phyloP scores from a whole-genome alignment of 2,113 vertebrate genomes.

The Romanogobio albipinnatus region DNA sequence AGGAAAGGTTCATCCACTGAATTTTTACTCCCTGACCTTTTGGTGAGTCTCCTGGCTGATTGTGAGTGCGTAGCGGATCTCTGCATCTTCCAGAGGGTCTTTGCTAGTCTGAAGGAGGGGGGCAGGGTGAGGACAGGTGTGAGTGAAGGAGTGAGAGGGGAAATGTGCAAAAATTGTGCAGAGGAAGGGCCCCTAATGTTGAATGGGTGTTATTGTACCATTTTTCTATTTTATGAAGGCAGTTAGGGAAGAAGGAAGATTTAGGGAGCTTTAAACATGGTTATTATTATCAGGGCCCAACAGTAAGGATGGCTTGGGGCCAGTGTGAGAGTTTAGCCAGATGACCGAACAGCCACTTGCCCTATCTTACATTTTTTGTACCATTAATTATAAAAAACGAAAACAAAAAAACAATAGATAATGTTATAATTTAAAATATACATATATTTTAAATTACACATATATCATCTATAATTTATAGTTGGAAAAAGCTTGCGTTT shows the following conservation, averaged over 20 bases:
- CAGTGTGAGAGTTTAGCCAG: not conserved
- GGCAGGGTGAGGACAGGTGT: conserved; percentile 69
- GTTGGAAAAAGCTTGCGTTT: no score
- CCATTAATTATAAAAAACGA: no score
- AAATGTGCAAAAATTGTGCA: conserved; percentile 33
- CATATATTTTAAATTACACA: no score
- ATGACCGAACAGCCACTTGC: not conserved
- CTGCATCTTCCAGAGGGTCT: conserved; percentile 87
- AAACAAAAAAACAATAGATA: no score
- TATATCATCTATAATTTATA: no score
- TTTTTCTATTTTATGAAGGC: conserved; percentile 1
- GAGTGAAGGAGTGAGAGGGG: conserved; percentile 45
- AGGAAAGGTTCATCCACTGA: conserved; percentile 33
- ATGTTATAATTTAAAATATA: no score
- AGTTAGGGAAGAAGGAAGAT: not conserved
- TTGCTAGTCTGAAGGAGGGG: conserved; percentile 70
- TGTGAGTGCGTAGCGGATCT: conserved; percentile 88
- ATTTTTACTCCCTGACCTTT: conserved; percentile 82
- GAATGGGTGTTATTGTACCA: not conserved
- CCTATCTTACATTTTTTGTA: not conserved
- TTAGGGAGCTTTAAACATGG: not conserved
- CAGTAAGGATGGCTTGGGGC: not conserved
- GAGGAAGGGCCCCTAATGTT: conserved; percentile 26
- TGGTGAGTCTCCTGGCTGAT: conserved; percentile 90
- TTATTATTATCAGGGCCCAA: conserved; percentile 3